Evolutionary conservation across 2,113 vertebrate genomes (phyloP).

Genomic region (Nothocercus nigrocapillus): DNA sequence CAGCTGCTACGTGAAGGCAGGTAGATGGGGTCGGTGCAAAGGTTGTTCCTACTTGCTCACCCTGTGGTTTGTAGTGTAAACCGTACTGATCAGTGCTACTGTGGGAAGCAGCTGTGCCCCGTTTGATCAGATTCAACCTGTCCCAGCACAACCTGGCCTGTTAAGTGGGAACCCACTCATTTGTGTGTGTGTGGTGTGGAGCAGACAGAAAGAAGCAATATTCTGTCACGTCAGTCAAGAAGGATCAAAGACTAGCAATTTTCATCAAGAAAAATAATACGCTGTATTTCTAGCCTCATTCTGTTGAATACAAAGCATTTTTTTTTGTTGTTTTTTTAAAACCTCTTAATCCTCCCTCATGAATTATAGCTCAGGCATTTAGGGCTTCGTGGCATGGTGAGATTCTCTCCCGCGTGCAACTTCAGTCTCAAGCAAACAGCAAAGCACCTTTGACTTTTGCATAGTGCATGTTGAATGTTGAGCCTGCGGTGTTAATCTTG

Average conservation of each 20-base stretch:
- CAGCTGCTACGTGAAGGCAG: not conserved
- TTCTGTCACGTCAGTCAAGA: not conserved
- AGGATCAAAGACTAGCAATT: conserved; percentile 5
- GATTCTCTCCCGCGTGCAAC: not conserved
- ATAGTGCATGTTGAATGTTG: not conserved
- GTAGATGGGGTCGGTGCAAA: not conserved
- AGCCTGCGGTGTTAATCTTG: not conserved
- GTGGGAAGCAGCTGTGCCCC: not conserved
- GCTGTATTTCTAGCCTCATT: conserved; percentile 18
- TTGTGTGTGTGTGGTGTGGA: not conserved
- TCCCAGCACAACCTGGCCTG: not conserved
- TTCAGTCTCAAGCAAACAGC: not conserved
- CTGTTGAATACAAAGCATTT: conserved; percentile 27
- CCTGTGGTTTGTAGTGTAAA: rapidly evolving
- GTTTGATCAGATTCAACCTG: not conserved
- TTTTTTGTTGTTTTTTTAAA: not conserved
- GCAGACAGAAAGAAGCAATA: not conserved
- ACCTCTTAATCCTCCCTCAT: not conserved
- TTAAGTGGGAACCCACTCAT: not conserved
- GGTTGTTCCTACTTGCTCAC: not conserved
- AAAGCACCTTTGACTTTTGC: not conserved
- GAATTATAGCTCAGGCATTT: not conserved
- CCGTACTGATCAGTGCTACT: not conserved
- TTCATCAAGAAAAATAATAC: conserved; percentile 8
- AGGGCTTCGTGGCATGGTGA: not conserved